Evolutionary conservation across 2,797 vertebrate genomes (phyloP), one percentile per base, ranked within the genome.

Genomic region (Huso huso): DNA sequence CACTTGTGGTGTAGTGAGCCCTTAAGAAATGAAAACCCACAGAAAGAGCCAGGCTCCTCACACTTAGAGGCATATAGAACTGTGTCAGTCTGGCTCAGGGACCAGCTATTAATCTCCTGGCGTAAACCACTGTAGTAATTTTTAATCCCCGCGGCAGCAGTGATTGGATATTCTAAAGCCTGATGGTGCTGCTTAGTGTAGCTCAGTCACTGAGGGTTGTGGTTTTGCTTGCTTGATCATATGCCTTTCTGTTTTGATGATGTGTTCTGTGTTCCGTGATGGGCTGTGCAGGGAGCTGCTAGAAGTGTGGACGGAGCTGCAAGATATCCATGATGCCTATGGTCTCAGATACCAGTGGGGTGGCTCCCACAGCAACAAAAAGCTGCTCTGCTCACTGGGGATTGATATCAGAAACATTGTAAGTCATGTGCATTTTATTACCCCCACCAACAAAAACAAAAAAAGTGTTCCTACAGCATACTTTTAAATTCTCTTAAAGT

Each of bases 311-410:
- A 78, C 80, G 0, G 90, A 91, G 68, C 88, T 92, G 63, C 89
- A 90, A 83, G 94, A 97, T 73, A 78, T 94, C 77, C 92, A 92
- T 1, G 84, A 89, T 71, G 90, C 93, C 0, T 78, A 94, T 3
- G 94, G 95, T 70, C 89, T 99, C 76, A 89, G 82, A 82, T 94
- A 96, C 76, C 93, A 94, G 80, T 99, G 97, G 97, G 90, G 90
- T 5, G 94, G 94, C 67, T 99, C 97, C 68, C 93, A 92, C 75
- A 89, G 91, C 76, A 96, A 96, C 89, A 93, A 87, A 81, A 91
- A 89, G 76, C 91, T 99, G 77, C 85, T 99, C 75, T 83, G 86
- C 77, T 95, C 93, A 79, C 89, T 99, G 68, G 94, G 93, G 73
- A 90, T 99, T 67, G 91, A 96, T 81, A 92, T 87, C 11, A 87